Evolutionary conservation across 1,140 invertebrate species (phyloP).

Genomic region (Drosophila lacertosa): DNA sequence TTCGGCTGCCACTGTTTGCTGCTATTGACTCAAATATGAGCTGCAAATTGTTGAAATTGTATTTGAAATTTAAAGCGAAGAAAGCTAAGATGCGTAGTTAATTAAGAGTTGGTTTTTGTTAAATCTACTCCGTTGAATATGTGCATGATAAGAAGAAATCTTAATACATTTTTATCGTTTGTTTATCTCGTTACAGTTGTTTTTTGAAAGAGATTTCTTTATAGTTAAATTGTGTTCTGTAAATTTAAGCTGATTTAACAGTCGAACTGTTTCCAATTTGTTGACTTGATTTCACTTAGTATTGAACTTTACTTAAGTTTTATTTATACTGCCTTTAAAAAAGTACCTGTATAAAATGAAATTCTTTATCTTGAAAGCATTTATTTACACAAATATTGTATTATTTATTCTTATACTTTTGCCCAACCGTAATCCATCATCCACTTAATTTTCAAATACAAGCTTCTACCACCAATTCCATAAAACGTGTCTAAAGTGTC

Average conservation of each 20-base stretch:
- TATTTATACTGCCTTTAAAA: not conserved
- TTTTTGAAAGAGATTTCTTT: too few relatives aligned
- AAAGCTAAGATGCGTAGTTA: conserved; percentile 44
- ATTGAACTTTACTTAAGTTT: too few relatives aligned
- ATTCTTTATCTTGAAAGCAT: not conserved
- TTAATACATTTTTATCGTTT: not conserved
- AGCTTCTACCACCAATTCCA: not conserved
- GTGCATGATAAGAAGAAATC: not conserved
- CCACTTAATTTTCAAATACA: conserved; percentile 5
- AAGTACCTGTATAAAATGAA: not conserved
- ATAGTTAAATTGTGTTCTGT: too few relatives aligned
- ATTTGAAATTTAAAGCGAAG: conserved; percentile 44
- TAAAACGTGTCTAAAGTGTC: not conserved
- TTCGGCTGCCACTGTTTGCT: conserved; percentile 21
- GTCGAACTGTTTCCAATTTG: too few relatives aligned
- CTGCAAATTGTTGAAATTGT: conserved; percentile 53
- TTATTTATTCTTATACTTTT: conserved; percentile 10
- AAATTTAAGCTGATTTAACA: too few relatives aligned
- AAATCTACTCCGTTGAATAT: not conserved
- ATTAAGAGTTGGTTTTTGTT: conserved; percentile 6
- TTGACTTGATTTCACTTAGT: not conserved
- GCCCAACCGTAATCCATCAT: conserved; percentile 20
- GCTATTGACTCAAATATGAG: conserved; percentile 22
- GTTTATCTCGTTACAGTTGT: not conserved
- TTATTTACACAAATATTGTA: not conserved